Base-by-base conservation (phyloP, 2,797 vertebrate genomes). In the Pagetopsis macropterus region DNA sequence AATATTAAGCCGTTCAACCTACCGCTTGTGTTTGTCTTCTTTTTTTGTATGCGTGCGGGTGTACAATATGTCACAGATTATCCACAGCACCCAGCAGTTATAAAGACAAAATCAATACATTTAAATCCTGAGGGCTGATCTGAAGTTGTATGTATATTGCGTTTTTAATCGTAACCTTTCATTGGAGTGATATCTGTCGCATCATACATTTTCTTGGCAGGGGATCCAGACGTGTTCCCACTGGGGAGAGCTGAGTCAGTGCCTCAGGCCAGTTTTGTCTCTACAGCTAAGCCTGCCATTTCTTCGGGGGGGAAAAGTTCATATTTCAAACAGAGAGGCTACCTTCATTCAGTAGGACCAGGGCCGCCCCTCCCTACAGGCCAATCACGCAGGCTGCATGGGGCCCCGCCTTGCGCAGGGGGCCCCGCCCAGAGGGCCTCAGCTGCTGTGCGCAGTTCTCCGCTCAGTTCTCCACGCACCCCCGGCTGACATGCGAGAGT, bases 241-340 rank as follows among this genome's bases (percentile, higher is more conserved):
- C 70, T 54, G 54, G 89, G 83, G 79, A 87, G 68, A 81, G 90
- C 87, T 84, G 89, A 92, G 83, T 92, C 91, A 91, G 90, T 84
- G 92, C 94, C 92, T 84, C 81, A 4, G 89, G 94, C 85, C 76
- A 82, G 82, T 91, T 94, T 87, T 92, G 88, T 91, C 88, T 93
- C 77, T 56, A 70, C 76, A 72, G 88, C 87, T 83, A 88, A 83
- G 81, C 79, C 82, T 85, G 80, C 87, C 76, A 78, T 82, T 83
- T 92, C 88, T 89, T 76, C 66, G 73, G 76, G 76, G 87, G 82
- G 91, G 88, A 85, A 90, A 91, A 90, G 90, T 93, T 92, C 88
- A 91, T 68, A 74, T 78, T 81, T 59, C 70, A 27, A 75, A 67
- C 66, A 58, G 62, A 88, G 79, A 85, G 77, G 75, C 73, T 84